A percentile compares a stretch with the other conserved stretches of the same genome.
Evolutionary conservation across 2,113 vertebrate species (phyloP).

Genomic region (Callopanchax toddi): DNA sequence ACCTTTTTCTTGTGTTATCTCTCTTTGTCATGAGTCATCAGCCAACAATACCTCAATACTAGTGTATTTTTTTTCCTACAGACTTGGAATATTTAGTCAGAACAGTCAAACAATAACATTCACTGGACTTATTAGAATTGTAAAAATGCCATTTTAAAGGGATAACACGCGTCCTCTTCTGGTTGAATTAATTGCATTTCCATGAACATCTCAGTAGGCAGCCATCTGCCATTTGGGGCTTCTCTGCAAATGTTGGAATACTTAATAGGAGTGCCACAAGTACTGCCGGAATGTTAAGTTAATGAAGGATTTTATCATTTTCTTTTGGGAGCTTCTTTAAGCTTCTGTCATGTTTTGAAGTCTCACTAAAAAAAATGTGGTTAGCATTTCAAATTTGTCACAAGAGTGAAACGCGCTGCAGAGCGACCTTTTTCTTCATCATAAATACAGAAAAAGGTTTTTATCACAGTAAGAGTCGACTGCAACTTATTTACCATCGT

Average conservation of each 20-base stretch:
- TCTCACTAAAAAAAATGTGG: slow-evolving; percentile 22
- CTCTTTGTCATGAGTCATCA: neutral
- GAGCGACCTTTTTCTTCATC: neutral
- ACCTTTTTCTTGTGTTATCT: slow-evolving; percentile 7
- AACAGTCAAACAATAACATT: slow-evolving; percentile 15
- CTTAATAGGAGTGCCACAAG: slow-evolving; percentile 16
- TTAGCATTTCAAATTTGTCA: slow-evolving; percentile 15
- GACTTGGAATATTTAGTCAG: slow-evolving; percentile 11
- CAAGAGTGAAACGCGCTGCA: neutral
- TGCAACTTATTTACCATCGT: neutral
- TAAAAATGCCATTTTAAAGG: slow-evolving; percentile 32
- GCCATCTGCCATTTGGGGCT: slow-evolving; percentile 12
- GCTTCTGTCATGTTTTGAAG: slow-evolving; percentile 14
- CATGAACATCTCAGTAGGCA: slow-evolving; percentile 29
- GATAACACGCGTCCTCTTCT: slow-evolving; percentile 18
- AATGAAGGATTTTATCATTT: slow-evolving; percentile 27
- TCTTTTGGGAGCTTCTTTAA: slow-evolving; percentile 1
- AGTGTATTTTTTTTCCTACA: slow-evolving; percentile 14
- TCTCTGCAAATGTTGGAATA: slow-evolving; percentile 16
- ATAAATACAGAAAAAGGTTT: neutral
- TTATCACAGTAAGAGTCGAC: neutral
- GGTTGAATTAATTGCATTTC: slow-evolving; percentile 32
- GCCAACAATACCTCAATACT: neutral
- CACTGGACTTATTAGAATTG: slow-evolving; percentile 10
- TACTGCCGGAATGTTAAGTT: slow-evolving; percentile 21